These are phyloP conservation scores for Xestia c-nigrum DNA, from an alignment of 2,888 invertebrate species.

Conservation along the genomic window DNA sequence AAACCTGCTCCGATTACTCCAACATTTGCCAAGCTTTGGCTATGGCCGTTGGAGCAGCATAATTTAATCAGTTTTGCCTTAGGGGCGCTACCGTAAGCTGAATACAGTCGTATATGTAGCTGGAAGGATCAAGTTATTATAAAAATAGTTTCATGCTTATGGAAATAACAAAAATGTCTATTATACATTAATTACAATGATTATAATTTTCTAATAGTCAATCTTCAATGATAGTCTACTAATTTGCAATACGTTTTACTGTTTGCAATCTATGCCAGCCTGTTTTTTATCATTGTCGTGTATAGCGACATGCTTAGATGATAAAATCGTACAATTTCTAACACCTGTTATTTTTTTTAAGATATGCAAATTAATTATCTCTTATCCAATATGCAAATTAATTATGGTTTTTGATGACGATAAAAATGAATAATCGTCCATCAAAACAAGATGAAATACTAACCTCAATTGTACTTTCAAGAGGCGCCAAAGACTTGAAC, in stretches of 20 bases:
- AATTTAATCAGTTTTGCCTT: background rate
- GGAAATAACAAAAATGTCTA: background rate
- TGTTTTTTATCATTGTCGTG: background rate
- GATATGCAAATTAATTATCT: background rate
- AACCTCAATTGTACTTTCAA: conserved; percentile 74
- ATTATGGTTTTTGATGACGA: background rate
- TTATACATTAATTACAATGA: background rate
- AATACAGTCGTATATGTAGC: background rate
- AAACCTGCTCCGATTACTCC: background rate
- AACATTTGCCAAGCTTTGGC: background rate
- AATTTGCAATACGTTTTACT: conserved; percentile 24
- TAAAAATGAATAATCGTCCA: background rate
- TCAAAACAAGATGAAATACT: conserved; percentile 23
- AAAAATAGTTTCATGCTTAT: background rate
- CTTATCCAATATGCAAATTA: too few relatives aligned
- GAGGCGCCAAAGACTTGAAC: conserved; percentile 67
- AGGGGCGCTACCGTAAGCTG: background rate
- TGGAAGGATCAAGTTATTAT: background rate
- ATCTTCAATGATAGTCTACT: conserved; percentile 17
- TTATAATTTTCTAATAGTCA: background rate
- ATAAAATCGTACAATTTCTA: background rate
- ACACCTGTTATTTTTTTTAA: background rate
- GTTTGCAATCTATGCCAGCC: conserved; percentile 20
- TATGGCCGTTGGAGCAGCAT: background rate
- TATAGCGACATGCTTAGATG: background rate